A percentile compares a stretch with the other conserved stretches of the same genome.
Conservation (phyloP, 2,888 invertebrate genomes). For the Scelioninae gen. 1 region DNA sequence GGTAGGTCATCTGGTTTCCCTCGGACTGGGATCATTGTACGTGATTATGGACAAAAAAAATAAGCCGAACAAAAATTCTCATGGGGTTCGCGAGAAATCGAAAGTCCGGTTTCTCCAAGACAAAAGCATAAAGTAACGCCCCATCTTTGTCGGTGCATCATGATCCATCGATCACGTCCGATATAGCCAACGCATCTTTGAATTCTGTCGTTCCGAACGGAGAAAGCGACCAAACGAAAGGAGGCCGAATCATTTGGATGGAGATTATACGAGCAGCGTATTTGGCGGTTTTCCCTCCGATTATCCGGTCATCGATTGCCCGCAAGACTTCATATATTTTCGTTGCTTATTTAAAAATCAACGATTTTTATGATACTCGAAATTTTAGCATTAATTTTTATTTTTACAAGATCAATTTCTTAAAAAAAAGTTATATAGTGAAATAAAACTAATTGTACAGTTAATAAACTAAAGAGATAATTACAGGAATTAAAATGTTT, state of each 20-base stretch:
- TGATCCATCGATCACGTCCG: slow-evolving; percentile 68
- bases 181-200: slow-evolving; percentile 66
- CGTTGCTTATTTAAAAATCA: slow-evolving; percentile 27
- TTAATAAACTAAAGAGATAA: too few relatives aligned
- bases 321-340: slow-evolving; percentile 62
- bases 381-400: background rate
- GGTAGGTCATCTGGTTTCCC: slow-evolving; percentile 54
- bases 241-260: slow-evolving; percentile 78
- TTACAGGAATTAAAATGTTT: too few relatives aligned
- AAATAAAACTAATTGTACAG: too few relatives aligned
- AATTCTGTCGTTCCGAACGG: slow-evolving; percentile 74
- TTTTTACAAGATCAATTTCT: background rate
- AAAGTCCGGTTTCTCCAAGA: slow-evolving; percentile 71
- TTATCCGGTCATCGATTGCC: slow-evolving; percentile 65
- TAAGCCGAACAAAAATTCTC: slow-evolving; percentile 49
- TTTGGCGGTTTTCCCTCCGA: slow-evolving; percentile 66
- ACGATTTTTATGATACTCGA: background rate
- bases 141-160: slow-evolving; percentile 65
- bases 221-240: slow-evolving; percentile 79
- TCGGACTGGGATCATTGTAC: slow-evolving; percentile 51
- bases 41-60: slow-evolving; percentile 47
- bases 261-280: slow-evolving; percentile 72
- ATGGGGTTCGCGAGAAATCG: slow-evolving; percentile 69
- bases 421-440: too few relatives aligned
- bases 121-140: slow-evolving; percentile 65